Percentiles rank a stretch among this genome's conserved stretches.
Conservation (phyloP, 2,888 invertebrate species). For the Leucoma salicis region DNA sequence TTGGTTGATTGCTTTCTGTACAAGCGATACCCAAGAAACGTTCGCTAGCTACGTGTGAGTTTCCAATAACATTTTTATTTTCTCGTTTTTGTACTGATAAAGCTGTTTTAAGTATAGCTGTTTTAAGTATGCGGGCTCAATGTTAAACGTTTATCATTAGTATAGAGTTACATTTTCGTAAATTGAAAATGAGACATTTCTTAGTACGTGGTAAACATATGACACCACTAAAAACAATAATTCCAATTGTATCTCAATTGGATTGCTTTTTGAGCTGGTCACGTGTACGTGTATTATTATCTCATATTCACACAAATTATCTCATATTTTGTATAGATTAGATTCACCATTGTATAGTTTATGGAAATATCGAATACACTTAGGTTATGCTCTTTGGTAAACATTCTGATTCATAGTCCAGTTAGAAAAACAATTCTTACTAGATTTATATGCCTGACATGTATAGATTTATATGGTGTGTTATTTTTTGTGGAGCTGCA, state of each 20-base stretch:
- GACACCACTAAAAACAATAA: slow-evolving; percentile 55
- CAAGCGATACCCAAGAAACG: slow-evolving; percentile 67
- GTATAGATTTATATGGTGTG: too few relatives aligned
- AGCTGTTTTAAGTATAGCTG: slow-evolving; percentile 38
- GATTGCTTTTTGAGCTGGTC: slow-evolving; percentile 35
- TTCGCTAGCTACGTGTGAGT: slow-evolving; percentile 75
- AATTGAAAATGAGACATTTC: slow-evolving; percentile 38
- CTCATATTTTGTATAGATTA: too few relatives aligned
- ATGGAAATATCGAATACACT: slow-evolving; percentile 1
- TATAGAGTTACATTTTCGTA: slow-evolving; percentile 45
- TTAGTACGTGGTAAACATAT: slow-evolving; percentile 59
- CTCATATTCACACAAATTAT: too few relatives aligned
- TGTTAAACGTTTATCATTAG: slow-evolving; percentile 48
- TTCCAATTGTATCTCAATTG: slow-evolving; percentile 42
- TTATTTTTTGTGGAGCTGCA: too few relatives aligned
- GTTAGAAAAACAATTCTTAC: too few relatives aligned
- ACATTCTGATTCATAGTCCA: not conserved
- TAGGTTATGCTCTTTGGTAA: slow-evolving; percentile 9
- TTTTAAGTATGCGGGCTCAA: slow-evolving; percentile 39
- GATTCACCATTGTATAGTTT: not conserved
- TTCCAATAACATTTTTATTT: slow-evolving; percentile 66
- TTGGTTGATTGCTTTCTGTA: slow-evolving; percentile 75
- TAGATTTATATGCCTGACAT: too few relatives aligned
- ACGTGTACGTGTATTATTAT: not conserved
- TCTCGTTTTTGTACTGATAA: slow-evolving; percentile 43